These are phyloP conservation scores for Elaeidobius kamerunicus DNA, from an alignment of 2,888 invertebrate species.

Conservation along the genomic window DNA sequence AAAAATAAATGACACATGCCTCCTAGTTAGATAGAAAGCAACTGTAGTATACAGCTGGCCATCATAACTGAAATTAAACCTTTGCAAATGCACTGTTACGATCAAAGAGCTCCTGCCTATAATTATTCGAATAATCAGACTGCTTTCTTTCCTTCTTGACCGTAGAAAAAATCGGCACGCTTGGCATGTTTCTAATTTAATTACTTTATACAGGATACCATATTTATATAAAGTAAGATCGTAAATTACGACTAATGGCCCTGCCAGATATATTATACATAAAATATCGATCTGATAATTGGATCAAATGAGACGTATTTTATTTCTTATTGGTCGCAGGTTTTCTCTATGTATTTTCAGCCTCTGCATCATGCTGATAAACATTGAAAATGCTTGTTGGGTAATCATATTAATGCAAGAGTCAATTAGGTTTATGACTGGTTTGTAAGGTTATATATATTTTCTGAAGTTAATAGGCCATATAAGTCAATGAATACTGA, in stretches of 20 bases:
- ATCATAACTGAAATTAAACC: background rate
- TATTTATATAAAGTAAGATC: slow-evolving; percentile 7
- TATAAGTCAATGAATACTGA: no score
- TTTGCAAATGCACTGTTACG: slow-evolving; percentile 1
- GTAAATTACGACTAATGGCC: slow-evolving; percentile 14
- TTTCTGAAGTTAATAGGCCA: no score
- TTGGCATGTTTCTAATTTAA: slow-evolving; percentile 16
- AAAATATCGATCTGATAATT: slow-evolving; percentile 11
- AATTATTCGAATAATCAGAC: slow-evolving; percentile 1
- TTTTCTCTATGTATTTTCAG: background rate
- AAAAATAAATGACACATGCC: no score
- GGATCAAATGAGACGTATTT: slow-evolving; percentile 7
- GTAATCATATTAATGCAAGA: background rate
- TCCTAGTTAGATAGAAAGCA: no score
- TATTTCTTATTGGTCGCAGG: background rate
- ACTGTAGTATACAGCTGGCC: no score
- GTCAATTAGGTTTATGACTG: background rate
- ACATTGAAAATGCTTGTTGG: background rate
- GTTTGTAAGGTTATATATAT: background rate
- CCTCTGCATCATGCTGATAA: background rate
- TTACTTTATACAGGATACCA: slow-evolving; percentile 17
- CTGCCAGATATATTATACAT: slow-evolving; percentile 4
- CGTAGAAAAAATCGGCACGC: slow-evolving; percentile 19
- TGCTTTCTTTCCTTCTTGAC: slow-evolving; percentile 6
- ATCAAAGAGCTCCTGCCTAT: background rate